Conservation (phyloP, 2,888 invertebrate genomes). For the Metellina segmentata region DNA sequence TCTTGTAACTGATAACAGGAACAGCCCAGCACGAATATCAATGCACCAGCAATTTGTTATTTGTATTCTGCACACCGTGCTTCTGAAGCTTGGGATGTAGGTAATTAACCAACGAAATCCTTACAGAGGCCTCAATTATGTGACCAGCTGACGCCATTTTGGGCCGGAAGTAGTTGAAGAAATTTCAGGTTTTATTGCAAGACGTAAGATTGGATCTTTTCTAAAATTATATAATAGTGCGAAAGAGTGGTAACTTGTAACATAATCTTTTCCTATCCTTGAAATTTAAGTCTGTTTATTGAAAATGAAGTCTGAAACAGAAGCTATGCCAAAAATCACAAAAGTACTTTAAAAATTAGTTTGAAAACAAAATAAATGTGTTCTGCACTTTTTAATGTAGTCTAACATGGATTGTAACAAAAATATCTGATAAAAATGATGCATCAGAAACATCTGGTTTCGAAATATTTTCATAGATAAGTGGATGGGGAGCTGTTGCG, state of each 20-base stretch:
- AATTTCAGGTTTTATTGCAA: not conserved
- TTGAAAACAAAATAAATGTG: too few species aligned
- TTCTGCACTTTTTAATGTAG: too few species aligned
- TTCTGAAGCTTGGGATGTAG: not conserved
- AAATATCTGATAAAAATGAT: too few species aligned
- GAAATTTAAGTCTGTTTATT: too few species aligned
- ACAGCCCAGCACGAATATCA: constrained; percentile 14
- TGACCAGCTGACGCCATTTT: constrained; percentile 7
- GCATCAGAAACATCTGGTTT: too few species aligned
- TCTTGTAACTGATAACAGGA: constrained; percentile 9
- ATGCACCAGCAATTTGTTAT: not conserved
- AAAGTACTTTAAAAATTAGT: too few species aligned
- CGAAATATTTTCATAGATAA: too few species aligned
- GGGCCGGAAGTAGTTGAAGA: not conserved
- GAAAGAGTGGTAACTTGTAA: not conserved
- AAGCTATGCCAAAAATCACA: too few species aligned
- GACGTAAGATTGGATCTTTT: not conserved
- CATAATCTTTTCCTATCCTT: not conserved
- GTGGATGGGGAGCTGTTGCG: too few species aligned
- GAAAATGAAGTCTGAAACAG: too few species aligned
- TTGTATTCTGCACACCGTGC: constrained; percentile 32
- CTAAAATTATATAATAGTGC: not conserved
- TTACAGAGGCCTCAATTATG: constrained; percentile 21
- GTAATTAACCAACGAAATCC: constrained; percentile 19
- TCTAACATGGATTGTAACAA: too few species aligned